Evolutionary conservation across 2,797 vertebrate genomes (phyloP).

Genomic region (Pipistrellus pygmaeus): DNA sequence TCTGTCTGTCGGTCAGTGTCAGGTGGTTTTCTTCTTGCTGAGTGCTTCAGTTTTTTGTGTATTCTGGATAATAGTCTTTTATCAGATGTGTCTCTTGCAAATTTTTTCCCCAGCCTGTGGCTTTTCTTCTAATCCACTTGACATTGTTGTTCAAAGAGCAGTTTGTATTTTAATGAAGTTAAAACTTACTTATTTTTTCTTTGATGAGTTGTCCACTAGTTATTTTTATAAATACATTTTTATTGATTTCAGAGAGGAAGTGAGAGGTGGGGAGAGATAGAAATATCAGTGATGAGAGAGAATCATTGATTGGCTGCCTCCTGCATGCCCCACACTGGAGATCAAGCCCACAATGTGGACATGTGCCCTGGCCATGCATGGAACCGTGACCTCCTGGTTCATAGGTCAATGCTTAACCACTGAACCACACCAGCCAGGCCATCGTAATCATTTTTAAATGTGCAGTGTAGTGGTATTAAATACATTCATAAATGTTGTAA

Average conservation of each 20-base stretch:
- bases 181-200: not conserved
- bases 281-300: not conserved
- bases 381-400: not conserved
- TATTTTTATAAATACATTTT: not conserved
- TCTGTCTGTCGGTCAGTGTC: not conserved
- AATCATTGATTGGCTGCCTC: not conserved
- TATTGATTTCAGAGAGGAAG: not conserved
- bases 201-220: not conserved
- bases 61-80: not conserved
- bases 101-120: not conserved
- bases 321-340: not conserved
- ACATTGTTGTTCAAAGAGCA: not conserved
- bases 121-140: not conserved
- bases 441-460: not conserved
- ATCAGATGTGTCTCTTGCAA: not conserved
- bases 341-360: not conserved
- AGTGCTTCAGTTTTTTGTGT: not conserved
- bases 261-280: no score
- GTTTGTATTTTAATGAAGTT: not conserved
- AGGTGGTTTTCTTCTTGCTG: not conserved
- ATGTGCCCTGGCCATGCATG: not conserved
- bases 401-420: not conserved
- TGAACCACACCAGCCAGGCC: not conserved
- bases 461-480: not conserved
- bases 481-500: not conserved